Percentiles rank a stretch among this genome's conserved stretches.
Conservation (phyloP, 2,113 vertebrate genomes). For the Nicator chloris region DNA sequence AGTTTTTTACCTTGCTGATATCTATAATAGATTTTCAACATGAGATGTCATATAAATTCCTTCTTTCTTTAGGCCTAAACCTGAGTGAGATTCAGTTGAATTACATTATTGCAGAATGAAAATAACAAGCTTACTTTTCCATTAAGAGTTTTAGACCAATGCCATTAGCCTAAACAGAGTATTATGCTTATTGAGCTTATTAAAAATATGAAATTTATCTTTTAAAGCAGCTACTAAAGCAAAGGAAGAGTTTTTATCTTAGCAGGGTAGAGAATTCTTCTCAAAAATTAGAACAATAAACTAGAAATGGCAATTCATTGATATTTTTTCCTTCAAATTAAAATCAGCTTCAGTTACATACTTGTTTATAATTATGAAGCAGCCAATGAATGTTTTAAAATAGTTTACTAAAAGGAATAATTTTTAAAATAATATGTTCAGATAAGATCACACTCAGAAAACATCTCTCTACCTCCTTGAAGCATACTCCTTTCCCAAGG, state of each 20-base stretch:
- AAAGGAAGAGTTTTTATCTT: not conserved
- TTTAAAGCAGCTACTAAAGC: not conserved
- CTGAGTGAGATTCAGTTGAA: not conserved
- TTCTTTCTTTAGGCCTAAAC: not conserved
- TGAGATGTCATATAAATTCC: not conserved
- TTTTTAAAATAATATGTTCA: not conserved
- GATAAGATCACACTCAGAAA: not conserved
- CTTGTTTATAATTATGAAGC: not conserved
- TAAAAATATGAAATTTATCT: not conserved
- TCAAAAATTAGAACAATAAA: not conserved
- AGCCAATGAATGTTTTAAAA: not conserved
- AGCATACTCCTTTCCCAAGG: not conserved
- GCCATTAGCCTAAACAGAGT: not conserved
- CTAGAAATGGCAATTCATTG: not conserved
- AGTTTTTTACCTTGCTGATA: not conserved
- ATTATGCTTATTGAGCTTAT: not conserved
- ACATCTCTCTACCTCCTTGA: not conserved
- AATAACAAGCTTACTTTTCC: not conserved
- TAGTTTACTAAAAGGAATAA: not conserved
- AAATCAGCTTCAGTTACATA: slow-evolving; percentile 5
- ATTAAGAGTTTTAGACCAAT: not conserved
- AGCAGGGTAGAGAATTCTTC: not conserved
- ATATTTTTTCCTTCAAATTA: slow-evolving; percentile 14
- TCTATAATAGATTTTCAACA: not conserved
- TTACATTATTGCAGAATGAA: not conserved